These are phyloP conservation scores for Gallinago media DNA, from an alignment of 2,113 vertebrate genomes.

Conservation along the genomic window DNA sequence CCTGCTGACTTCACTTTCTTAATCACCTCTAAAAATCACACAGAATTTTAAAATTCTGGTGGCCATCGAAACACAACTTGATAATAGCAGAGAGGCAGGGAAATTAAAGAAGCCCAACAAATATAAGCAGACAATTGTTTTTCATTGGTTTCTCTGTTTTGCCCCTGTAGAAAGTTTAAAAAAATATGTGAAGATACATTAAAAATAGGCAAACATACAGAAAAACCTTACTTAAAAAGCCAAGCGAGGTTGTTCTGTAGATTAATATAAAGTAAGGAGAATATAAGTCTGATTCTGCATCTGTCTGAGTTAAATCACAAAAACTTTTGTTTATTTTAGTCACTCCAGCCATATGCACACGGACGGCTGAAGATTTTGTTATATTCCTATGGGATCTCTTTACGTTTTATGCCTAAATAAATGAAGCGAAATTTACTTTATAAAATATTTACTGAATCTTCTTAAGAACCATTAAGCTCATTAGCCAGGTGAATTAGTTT, in stretches of 20 bases:
- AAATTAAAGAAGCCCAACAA: background rate
- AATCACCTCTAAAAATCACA: background rate
- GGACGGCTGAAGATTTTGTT: background rate
- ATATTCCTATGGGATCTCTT: background rate
- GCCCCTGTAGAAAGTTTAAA: background rate
- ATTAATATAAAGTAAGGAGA: background rate
- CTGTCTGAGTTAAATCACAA: background rate
- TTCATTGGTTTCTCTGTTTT: background rate
- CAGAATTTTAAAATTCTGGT: background rate
- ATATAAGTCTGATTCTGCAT: background rate
- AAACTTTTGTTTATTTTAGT: background rate
- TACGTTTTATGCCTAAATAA: background rate
- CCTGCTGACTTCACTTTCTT: slow-evolving; percentile 1
- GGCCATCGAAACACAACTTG: background rate
- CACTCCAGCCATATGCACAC: background rate
- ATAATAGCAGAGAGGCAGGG: background rate
- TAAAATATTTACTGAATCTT: background rate
- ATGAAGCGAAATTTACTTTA: background rate
- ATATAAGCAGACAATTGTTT: fast-evolving
- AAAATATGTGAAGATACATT: background rate
- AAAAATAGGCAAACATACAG: background rate
- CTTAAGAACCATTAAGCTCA: background rate
- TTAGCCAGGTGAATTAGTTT: slow-evolving; percentile 9
- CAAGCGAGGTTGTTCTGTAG: background rate
- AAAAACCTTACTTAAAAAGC: background rate